Percentiles rank a stretch among this genome's conserved stretches.
These are phyloP conservation scores for Dendropsophus ebraccatus DNA, from an alignment of 2,113 vertebrate species.

Conservation along the genomic window DNA sequence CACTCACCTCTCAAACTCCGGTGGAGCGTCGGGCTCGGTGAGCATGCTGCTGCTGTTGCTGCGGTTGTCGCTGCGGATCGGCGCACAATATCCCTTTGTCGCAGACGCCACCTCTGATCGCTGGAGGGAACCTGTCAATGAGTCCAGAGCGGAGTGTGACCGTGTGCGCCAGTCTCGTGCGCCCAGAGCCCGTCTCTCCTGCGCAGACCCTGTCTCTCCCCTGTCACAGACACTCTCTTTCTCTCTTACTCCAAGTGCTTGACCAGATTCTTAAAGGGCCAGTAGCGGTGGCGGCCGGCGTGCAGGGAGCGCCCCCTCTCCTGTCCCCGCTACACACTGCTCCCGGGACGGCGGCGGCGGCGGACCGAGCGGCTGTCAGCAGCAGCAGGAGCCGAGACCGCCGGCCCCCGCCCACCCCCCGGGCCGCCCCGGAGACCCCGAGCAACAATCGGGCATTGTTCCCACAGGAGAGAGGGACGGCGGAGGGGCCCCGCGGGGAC, in stretches of 20 bases:
- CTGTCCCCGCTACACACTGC: too few relatives aligned
- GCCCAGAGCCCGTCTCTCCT: conserved; percentile 64
- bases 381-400: too few relatives aligned
- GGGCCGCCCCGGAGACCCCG: not conserved
- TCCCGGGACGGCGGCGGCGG: too few relatives aligned
- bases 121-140: conserved; percentile 77
- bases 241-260: conserved; percentile 75
- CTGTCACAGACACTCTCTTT: conserved; percentile 63
- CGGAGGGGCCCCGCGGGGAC: conserved; percentile 86
- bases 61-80: too few relatives aligned
- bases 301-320: conserved; percentile 62
- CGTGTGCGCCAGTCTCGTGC: conserved; percentile 65
- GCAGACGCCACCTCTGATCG: conserved; percentile 86
- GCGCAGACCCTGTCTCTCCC: conserved; percentile 62
- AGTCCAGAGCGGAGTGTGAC: conserved; percentile 82
- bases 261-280: conserved; percentile 95
- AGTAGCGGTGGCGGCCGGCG: conserved; percentile 63
- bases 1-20: conserved; percentile 98
- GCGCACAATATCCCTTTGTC: conserved; percentile 79
- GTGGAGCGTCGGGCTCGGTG: conserved; percentile 97
- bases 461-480: conserved; percentile 65
- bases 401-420: conserved; percentile 61
- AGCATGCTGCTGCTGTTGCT: conserved; percentile 84
- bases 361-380: too few relatives aligned
- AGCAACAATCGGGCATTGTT: conserved; percentile 94